These are phyloP conservation scores for Apostichopus japonicus DNA, from an alignment of 35 echinoderm and acorn worm genomes.

Conservation along the genomic window DNA sequence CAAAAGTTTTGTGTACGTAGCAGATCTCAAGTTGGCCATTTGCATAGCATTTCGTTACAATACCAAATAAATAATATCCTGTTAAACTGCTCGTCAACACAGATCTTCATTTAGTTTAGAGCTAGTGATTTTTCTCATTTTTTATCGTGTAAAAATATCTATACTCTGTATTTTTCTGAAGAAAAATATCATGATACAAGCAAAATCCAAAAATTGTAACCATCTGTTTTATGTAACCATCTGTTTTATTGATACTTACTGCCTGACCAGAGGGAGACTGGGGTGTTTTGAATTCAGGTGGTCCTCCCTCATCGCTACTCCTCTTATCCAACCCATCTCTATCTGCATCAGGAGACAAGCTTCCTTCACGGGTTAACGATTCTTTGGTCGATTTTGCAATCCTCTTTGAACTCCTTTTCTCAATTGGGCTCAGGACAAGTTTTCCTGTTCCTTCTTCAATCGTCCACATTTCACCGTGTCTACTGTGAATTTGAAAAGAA, in stretches of 20 bases:
- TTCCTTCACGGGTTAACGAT: not conserved
- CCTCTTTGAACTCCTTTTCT: constrained; percentile 6
- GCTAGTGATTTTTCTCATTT: too few species aligned
- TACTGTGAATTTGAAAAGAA: not conserved
- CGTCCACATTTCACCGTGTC: constrained; percentile 18
- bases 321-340: not conserved
- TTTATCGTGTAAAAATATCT: too few species aligned
- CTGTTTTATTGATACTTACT: not conserved
- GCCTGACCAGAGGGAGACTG: constrained; percentile 41
- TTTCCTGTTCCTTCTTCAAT: constrained; percentile 38
- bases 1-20: too few species aligned
- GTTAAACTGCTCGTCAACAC: too few species aligned
- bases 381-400: not conserved
- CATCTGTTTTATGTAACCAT: too few species aligned
- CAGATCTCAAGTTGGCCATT: too few species aligned
- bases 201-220: too few species aligned
- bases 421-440: constrained; percentile 17
- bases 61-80: too few species aligned
- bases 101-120: too few species aligned
- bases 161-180: too few species aligned
- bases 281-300: constrained; percentile 37
- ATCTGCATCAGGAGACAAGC: not conserved
- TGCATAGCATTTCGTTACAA: too few species aligned
- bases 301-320: constrained; percentile 20
- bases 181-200: too few species aligned